Evolutionary conservation across 2,113 vertebrate species (phyloP).

Genomic region (Ctenodactylus gundi): DNA sequence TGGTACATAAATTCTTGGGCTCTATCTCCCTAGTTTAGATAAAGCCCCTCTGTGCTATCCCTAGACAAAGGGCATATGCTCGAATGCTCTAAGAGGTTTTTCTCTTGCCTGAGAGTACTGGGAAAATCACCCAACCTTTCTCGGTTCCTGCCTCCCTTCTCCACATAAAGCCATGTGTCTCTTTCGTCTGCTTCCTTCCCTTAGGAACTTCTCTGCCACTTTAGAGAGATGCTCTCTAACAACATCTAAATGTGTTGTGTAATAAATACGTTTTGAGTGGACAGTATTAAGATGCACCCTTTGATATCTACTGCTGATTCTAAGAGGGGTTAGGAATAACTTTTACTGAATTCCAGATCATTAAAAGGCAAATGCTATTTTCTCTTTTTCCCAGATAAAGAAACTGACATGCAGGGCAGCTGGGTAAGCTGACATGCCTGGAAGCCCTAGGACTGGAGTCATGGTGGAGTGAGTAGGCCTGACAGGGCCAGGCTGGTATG

Average conservation of each 20-base stretch:
- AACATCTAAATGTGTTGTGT: slow-evolving; percentile 14
- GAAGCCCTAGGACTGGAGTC: neutral
- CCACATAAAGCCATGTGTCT: neutral
- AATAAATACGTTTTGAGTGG: slow-evolving; percentile 48
- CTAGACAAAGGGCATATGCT: neutral
- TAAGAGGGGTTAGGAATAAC: neutral
- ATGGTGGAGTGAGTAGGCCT: fast-evolving
- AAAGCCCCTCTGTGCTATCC: neutral
- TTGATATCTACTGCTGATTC: slow-evolving; percentile 38
- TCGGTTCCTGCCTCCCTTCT: neutral
- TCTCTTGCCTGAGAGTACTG: neutral
- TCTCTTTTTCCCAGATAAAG: neutral
- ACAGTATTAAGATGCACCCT: slow-evolving; percentile 47
- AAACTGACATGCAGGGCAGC: neutral
- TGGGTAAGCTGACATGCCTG: neutral
- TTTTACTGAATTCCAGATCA: slow-evolving; percentile 59
- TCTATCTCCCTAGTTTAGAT: neutral
- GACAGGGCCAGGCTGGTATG: neutral
- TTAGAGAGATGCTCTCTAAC: neutral
- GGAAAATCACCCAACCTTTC: neutral
- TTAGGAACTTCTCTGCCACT: neutral
- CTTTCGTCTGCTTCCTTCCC: neutral
- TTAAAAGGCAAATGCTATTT: slow-evolving; percentile 44
- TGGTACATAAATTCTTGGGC: fast-evolving
- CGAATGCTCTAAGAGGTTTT: neutral